A percentile compares a stretch with the other conserved stretches of the same genome.
phyloP scores from a whole-genome alignment of 2,113 vertebrate species.

The Nibea albiflora region DNA sequence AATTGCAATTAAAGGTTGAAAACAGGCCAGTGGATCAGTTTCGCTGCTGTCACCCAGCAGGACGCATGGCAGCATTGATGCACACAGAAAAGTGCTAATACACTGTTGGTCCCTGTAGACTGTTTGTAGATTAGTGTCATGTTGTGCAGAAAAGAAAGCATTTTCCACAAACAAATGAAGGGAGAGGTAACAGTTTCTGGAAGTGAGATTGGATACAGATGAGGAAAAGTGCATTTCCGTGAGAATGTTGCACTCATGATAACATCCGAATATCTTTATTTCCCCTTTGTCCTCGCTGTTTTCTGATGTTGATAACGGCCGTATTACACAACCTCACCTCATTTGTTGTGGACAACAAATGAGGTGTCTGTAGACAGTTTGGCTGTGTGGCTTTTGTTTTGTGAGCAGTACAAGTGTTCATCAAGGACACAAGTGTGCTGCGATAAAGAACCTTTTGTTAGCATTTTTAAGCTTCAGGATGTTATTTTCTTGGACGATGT shows the following conservation, averaged over 20 bases:
- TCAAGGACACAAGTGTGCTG: not conserved
- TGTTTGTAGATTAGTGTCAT: conserved; percentile 46
- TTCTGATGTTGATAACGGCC: not conserved
- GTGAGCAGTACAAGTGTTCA: not conserved
- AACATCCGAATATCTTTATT: not conserved
- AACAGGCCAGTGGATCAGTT: conserved; percentile 77
- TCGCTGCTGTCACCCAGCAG: conserved; percentile 67
- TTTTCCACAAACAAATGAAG: not conserved
- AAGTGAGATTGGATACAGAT: not conserved
- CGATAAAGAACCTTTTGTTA: not conserved
- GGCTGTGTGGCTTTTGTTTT: conserved; percentile 1
- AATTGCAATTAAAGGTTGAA: conserved; percentile 85
- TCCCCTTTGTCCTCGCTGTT: not conserved
- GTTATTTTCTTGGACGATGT: not conserved
- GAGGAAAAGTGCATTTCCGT: not conserved
- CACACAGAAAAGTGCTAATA: conserved; percentile 48
- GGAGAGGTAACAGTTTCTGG: not conserved
- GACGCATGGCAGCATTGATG: conserved; percentile 63
- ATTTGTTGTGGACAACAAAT: no score
- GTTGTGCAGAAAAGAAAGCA: conserved; percentile 19
- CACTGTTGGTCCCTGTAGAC: conserved; percentile 37
- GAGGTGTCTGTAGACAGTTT: not conserved
- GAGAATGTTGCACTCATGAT: not conserved
- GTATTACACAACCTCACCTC: not conserved
- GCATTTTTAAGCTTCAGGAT: not conserved